Conservation (phyloP, 2,797 vertebrate genomes). For the Melanogrammus aeglefinus region DNA sequence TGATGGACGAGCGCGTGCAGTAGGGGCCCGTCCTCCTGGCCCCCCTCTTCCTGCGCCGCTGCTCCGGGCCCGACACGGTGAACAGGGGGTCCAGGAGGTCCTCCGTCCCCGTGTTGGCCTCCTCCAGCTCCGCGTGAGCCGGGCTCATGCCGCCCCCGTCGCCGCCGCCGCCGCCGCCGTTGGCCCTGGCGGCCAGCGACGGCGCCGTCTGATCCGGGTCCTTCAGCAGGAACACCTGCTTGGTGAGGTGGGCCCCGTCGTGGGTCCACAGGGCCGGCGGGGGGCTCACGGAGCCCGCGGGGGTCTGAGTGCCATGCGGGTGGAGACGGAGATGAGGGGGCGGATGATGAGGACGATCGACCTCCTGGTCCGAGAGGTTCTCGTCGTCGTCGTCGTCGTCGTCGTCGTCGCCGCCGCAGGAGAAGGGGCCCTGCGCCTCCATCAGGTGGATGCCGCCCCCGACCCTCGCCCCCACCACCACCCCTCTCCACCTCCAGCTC, state of each 20-base stretch:
- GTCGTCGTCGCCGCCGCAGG: slow-evolving; percentile 56
- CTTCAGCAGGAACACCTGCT: slow-evolving; percentile 62
- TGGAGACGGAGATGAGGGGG: not conserved
- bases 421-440: slow-evolving; percentile 65
- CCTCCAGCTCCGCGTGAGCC: slow-evolving; percentile 22
- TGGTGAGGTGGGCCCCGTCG: slow-evolving; percentile 65
- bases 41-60: slow-evolving; percentile 59
- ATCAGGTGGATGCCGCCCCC: slow-evolving; percentile 57
- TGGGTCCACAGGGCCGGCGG: slow-evolving; percentile 78
- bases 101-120: slow-evolving; percentile 55
- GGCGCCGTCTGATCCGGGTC: slow-evolving; percentile 56
- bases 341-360: not conserved
- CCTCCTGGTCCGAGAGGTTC: not conserved
- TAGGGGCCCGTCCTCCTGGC: slow-evolving; percentile 61
- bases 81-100: slow-evolving; percentile 64
- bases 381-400: slow-evolving; percentile 59
- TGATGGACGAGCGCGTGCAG: slow-evolving; percentile 55
- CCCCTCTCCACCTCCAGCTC: not conserved
- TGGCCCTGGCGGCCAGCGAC: slow-evolving; percentile 48
- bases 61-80: slow-evolving; percentile 60
- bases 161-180: slow-evolving; percentile 28
- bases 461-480: too few relatives aligned
- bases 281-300: slow-evolving; percentile 69
- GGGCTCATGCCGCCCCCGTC: slow-evolving; percentile 41
- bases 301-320: slow-evolving; percentile 30